Percentiles rank a stretch among this genome's conserved stretches.
phyloP scores from a whole-genome alignment of 2,113 vertebrate genomes.

The Salvator merianae region DNA sequence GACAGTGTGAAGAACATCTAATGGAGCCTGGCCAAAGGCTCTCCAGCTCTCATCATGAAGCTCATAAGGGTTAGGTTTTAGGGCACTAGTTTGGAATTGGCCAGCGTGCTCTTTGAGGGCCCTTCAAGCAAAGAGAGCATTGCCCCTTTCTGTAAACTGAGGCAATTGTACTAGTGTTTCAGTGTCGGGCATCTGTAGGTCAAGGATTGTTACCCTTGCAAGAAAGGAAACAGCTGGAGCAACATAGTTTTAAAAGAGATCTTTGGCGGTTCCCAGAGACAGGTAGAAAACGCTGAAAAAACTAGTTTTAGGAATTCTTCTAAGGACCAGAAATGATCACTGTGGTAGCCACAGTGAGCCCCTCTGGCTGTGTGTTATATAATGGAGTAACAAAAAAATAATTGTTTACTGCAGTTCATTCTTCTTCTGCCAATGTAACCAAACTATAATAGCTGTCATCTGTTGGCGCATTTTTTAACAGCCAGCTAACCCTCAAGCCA shows the following conservation, averaged over 20 bases:
- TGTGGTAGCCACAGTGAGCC: neutral
- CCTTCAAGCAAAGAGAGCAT: too few relatives aligned
- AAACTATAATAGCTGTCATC: constrained; percentile 24
- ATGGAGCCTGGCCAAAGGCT: too few relatives aligned
- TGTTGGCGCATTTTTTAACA: neutral
- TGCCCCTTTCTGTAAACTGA: neutral
- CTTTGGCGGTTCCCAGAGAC: neutral
- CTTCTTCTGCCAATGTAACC: neutral
- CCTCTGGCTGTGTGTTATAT: neutral
- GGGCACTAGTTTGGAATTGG: too few relatives aligned
- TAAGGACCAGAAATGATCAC: too few relatives aligned
- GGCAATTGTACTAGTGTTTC: too few relatives aligned
- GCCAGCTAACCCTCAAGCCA: neutral
- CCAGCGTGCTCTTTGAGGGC: neutral
- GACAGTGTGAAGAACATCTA: too few relatives aligned
- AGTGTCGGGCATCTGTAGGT: neutral
- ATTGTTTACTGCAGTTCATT: constrained; percentile 24
- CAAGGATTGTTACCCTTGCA: too few relatives aligned
- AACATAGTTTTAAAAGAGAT: neutral
- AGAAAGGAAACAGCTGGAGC: neutral
- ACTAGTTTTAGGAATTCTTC: neutral
- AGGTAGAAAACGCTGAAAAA: neutral
- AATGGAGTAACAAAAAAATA: neutral
- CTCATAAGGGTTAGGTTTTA: too few relatives aligned
- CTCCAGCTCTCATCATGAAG: too few relatives aligned